Conservation (phyloP, 2,888 invertebrate species). For the Nomada fucata region DNA sequence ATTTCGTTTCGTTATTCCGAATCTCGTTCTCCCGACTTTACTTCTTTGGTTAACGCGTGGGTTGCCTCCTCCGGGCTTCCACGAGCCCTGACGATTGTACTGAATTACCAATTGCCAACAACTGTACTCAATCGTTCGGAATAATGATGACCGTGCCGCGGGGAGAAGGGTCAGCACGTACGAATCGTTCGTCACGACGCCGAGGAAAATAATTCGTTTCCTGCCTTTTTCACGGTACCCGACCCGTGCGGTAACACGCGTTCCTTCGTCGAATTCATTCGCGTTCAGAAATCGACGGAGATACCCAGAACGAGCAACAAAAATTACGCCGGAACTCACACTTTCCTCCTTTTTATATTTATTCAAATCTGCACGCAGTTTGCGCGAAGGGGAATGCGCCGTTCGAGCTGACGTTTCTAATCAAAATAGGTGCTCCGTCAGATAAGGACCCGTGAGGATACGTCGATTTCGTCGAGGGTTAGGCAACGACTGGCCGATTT, state of each 20-base stretch:
- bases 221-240: conserved; percentile 47
- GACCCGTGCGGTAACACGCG: background rate
- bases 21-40: background rate
- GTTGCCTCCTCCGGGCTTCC: conserved; percentile 23
- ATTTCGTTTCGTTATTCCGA: background rate
- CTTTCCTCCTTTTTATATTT: background rate
- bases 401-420: conserved; percentile 7
- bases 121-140: conserved; percentile 75
- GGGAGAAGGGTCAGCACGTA: conserved; percentile 47
- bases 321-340: background rate
- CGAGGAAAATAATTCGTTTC: conserved; percentile 60
- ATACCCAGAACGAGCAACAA: background rate
- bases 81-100: conserved; percentile 62
- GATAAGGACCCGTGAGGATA: conserved; percentile 40
- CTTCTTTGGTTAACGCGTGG: conserved; percentile 20
- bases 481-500: conserved; percentile 75
- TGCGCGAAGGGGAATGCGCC: background rate
- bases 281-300: background rate
- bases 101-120: conserved; percentile 75
- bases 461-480: conserved; percentile 48
- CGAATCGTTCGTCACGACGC: conserved; percentile 57
- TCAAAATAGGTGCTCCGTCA: conserved; percentile 41
- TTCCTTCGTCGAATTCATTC: background rate
- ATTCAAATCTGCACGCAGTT: background rate
- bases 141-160: conserved; percentile 67